Percentiles rank a stretch among this genome's conserved stretches.
phyloP scores from a whole-genome alignment of 2,888 invertebrate species.

The Calliphora vomitoria region DNA sequence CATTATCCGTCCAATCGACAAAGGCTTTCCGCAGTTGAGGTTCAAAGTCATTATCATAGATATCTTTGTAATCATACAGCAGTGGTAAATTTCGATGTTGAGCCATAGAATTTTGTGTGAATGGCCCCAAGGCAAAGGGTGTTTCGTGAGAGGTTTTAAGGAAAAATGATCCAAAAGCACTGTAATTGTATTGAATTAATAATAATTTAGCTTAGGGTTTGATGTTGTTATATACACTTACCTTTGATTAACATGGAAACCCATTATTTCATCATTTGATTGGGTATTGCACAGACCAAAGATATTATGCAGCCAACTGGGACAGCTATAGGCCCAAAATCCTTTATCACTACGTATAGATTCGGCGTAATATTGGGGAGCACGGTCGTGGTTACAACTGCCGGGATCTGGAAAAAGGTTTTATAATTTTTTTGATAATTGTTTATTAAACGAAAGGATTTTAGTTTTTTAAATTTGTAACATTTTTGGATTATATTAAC shows the following conservation, averaged over 20 bases:
- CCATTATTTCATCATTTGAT: slow-evolving; percentile 84
- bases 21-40: slow-evolving; percentile 77
- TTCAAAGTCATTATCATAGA: slow-evolving; percentile 76
- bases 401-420: slow-evolving; percentile 85
- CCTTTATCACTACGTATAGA: slow-evolving; percentile 85
- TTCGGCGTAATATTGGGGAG: slow-evolving; percentile 87
- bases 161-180: slow-evolving; percentile 85
- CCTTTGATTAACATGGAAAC: slow-evolving; percentile 85
- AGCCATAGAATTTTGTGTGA: background rate
- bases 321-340: slow-evolving; percentile 86
- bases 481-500: too few species aligned
- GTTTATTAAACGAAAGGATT: too few species aligned
- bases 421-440: too few species aligned
- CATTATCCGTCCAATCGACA: slow-evolving; percentile 68
- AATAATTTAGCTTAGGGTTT: background rate
- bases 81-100: background rate
- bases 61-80: slow-evolving; percentile 70
- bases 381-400: slow-evolving; percentile 87
- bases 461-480: too few species aligned
- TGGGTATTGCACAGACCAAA: slow-evolving; percentile 85
- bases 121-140: slow-evolving; percentile 78
- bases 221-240: slow-evolving; percentile 74
- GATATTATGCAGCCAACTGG: slow-evolving; percentile 85
- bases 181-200: slow-evolving; percentile 76
- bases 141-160: slow-evolving; percentile 79